Evolutionary conservation across 2,113 vertebrate species (phyloP).

Genomic region (Corapipo altera): DNA sequence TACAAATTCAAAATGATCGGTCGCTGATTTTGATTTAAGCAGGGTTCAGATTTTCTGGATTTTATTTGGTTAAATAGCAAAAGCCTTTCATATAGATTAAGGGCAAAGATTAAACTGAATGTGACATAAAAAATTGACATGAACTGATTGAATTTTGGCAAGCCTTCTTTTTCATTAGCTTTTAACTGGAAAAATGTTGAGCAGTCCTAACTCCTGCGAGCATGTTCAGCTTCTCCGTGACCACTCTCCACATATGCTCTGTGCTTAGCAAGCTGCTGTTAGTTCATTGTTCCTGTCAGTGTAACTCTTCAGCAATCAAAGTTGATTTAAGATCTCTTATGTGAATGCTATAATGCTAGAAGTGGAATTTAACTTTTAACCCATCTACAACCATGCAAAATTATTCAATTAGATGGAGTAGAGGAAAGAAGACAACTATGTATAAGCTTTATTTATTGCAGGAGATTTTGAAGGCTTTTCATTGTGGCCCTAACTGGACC

Average conservation of each 20-base stretch:
- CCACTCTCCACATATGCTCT: neutral
- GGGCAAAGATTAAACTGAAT: neutral
- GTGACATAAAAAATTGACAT: neutral
- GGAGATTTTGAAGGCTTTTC: neutral
- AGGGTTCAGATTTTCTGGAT: neutral
- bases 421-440: neutral
- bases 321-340: neutral
- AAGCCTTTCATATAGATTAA: neutral
- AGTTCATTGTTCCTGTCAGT: neutral
- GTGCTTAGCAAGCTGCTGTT: neutral
- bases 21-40: neutral
- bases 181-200: neutral
- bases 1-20: neutral
- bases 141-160: neutral
- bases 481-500: neutral
- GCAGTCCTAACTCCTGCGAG: neutral
- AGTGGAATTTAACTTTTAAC: neutral
- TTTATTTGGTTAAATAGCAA: slow-evolving; percentile 6
- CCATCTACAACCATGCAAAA: neutral
- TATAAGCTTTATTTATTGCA: neutral
- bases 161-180: neutral
- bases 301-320: neutral
- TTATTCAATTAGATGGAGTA: neutral
- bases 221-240: neutral
- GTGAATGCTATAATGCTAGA: neutral